phyloP scores from a whole-genome alignment of 2,888 invertebrate genomes.

The Furcula furcula region DNA sequence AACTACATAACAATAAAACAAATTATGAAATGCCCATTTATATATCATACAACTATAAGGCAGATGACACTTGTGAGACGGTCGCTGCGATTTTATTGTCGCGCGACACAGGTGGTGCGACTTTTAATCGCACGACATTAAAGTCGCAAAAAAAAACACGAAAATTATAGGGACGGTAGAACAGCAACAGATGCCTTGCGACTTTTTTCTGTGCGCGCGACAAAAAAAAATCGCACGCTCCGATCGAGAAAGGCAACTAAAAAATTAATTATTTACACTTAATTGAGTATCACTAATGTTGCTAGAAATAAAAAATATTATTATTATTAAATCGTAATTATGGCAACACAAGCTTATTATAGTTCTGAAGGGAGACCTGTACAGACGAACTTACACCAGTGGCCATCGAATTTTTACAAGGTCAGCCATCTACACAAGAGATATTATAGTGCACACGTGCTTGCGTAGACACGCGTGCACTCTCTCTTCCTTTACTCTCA shows the following conservation, averaged over 20 bases:
- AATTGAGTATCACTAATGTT: slow-evolving; percentile 41
- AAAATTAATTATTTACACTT: slow-evolving; percentile 32
- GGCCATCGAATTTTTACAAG: too few species aligned
- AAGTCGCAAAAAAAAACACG: slow-evolving; percentile 2
- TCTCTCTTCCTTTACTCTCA: too few species aligned
- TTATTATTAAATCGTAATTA: slow-evolving; percentile 20
- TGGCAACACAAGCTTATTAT: slow-evolving; percentile 36
- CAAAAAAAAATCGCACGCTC: slow-evolving; percentile 19
- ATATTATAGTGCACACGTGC: too few species aligned
- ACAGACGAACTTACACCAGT: too few species aligned
- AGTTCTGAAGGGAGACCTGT: too few species aligned
- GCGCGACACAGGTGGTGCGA: slow-evolving; percentile 3
- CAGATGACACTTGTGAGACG: slow-evolving; percentile 13
- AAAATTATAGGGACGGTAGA: slow-evolving; percentile 7
- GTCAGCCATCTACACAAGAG: too few species aligned
- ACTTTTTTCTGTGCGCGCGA: slow-evolving; percentile 4
- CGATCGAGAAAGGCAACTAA: slow-evolving; percentile 21
- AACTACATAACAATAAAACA: slow-evolving; percentile 21
- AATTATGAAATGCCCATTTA: slow-evolving; percentile 19
- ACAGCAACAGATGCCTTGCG: slow-evolving; percentile 3
- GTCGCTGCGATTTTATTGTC: slow-evolving; percentile 18
- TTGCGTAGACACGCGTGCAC: too few species aligned
- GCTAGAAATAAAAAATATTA: slow-evolving; percentile 25
- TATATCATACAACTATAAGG: slow-evolving; percentile 20
- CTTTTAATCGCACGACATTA: slow-evolving; percentile 2